Conservation (phyloP, 2,113 vertebrate species). For the Prunella fulvescens region DNA sequence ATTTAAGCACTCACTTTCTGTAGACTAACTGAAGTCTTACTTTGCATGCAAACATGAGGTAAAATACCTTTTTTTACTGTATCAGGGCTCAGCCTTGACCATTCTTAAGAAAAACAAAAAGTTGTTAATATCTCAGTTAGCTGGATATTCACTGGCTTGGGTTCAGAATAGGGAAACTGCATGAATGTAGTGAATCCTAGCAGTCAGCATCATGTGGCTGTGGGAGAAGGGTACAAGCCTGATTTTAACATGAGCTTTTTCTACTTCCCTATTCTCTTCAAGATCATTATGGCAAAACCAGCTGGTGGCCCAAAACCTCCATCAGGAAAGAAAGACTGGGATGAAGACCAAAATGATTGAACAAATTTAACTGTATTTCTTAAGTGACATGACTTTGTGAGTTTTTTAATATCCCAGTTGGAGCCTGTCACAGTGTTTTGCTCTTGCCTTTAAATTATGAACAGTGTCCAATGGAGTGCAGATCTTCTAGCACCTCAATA, state of each 20-base stretch:
- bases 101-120: background rate
- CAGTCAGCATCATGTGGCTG: background rate
- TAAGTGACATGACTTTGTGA: background rate
- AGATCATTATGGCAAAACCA: conserved; percentile 99
- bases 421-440: background rate
- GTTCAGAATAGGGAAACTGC: background rate
- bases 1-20: background rate
- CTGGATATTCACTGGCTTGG: background rate
- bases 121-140: background rate
- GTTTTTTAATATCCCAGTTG: background rate
- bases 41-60: conserved; percentile 7
- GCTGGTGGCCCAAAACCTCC: conserved; percentile 95
- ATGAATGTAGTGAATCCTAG: background rate
- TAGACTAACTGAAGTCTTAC: background rate
- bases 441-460: conserved; percentile 73
- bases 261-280: background rate
- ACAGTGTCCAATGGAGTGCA: background rate
- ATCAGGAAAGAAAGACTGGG: conserved; percentile 91
- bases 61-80: background rate
- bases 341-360: conserved; percentile 93
- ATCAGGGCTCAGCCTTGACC: background rate
- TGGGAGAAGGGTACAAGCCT: background rate
- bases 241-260: background rate
- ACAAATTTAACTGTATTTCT: background rate
- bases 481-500: conserved; percentile 39